Evolutionary conservation across 2,113 vertebrate genomes (phyloP).

Genomic region (Laticauda colubrina): DNA sequence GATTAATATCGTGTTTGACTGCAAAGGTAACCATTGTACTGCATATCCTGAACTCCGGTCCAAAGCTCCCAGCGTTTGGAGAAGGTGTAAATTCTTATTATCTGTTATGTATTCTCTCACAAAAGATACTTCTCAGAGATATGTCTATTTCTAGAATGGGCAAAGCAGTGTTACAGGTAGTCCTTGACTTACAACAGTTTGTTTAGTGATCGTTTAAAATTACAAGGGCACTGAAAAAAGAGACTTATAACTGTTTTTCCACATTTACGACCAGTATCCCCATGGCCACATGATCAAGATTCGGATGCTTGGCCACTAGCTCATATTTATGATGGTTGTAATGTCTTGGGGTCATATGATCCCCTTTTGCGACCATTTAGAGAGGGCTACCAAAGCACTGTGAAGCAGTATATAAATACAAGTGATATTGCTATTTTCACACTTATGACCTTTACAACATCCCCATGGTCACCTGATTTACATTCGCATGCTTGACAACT

Average conservation of each 20-base stretch:
- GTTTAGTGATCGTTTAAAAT: neutral
- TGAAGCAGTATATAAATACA: too few relatives aligned
- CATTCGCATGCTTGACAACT: too few relatives aligned
- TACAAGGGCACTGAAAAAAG: neutral
- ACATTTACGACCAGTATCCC: neutral
- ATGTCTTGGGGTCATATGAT: too few relatives aligned
- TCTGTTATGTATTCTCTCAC: neutral
- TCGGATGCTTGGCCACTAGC: too few relatives aligned
- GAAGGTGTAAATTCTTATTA: neutral
- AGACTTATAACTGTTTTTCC: too few relatives aligned
- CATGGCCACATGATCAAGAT: too few relatives aligned
- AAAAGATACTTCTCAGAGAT: neutral
- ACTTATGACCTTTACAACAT: too few relatives aligned
- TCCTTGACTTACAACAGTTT: neutral
- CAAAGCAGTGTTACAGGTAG: neutral
- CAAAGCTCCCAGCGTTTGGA: neutral
- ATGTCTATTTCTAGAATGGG: neutral
- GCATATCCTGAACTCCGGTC: neutral
- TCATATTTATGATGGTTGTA: too few relatives aligned
- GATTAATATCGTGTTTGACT: neutral
- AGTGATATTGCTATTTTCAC: too few relatives aligned
- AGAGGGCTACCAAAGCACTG: too few relatives aligned
- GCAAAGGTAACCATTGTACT: neutral
- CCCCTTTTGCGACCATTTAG: too few relatives aligned
- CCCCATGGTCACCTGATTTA: too few relatives aligned